Evolutionary conservation across 2,888 invertebrate genomes (phyloP).

Genomic region (Patella pellucida): DNA sequence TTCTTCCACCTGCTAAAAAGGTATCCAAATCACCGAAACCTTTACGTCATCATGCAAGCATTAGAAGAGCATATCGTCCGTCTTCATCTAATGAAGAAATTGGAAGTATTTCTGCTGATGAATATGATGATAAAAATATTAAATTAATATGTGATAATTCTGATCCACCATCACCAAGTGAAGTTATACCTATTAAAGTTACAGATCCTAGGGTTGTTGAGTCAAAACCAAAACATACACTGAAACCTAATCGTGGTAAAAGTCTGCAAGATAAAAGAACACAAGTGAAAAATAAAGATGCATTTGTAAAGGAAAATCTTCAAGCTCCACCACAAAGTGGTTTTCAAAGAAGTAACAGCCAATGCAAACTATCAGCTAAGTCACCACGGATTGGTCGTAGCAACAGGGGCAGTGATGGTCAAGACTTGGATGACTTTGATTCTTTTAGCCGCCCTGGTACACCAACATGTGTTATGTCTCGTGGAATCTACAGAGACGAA

Average conservation of each 20-base stretch:
- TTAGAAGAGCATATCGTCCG: slow-evolving; percentile 46
- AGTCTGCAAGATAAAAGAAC: slow-evolving; percentile 13
- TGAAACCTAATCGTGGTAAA: slow-evolving; percentile 33
- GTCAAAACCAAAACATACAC: slow-evolving; percentile 32
- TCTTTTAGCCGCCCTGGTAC: slow-evolving; percentile 26
- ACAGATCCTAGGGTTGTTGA: slow-evolving; percentile 22
- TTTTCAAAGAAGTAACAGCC: slow-evolving; percentile 32
- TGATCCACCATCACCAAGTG: slow-evolving; percentile 40
- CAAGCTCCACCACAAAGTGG: slow-evolving; percentile 22
- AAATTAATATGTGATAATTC: slow-evolving; percentile 27
- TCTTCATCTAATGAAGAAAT: slow-evolving; percentile 52
- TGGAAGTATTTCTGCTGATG: slow-evolving; percentile 32
- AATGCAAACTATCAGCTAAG: slow-evolving; percentile 31
- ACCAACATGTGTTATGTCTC: slow-evolving; percentile 30
- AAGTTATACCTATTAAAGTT: slow-evolving; percentile 35
- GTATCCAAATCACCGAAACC: slow-evolving; percentile 37
- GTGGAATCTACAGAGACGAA: slow-evolving; percentile 29
- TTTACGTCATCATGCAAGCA: slow-evolving; percentile 43
- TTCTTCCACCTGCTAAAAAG: slow-evolving; percentile 36
- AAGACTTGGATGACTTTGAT: slow-evolving; percentile 33
- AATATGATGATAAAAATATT: slow-evolving; percentile 33
- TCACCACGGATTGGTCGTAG: slow-evolving; percentile 35
- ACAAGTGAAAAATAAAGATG: slow-evolving; percentile 3
- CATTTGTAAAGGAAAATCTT: slow-evolving; percentile 12
- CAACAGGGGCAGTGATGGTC: slow-evolving; percentile 30